Evolutionary conservation across 2,888 invertebrate species (phyloP), one percentile per base, ranked within the genome.

Genomic region (Microctonus aethiopoides): DNA sequence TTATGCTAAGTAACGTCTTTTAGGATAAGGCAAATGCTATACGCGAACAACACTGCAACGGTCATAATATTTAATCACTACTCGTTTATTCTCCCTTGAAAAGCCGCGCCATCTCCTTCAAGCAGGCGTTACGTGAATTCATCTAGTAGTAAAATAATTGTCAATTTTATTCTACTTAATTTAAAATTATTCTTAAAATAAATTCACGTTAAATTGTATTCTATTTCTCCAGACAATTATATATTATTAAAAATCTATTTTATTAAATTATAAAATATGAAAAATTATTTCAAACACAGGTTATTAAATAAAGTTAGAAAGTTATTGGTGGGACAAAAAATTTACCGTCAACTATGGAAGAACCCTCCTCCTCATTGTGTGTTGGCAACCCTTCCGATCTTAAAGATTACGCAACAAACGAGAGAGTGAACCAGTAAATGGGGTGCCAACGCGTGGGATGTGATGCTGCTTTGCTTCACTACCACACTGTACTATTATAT

Each of bases 51-150:
- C 77, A 79, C 82, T 80, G 78, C 81, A 81, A 81, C 80, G 84
- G 84, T 86, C 86, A 86, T 85, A 86, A 86, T 86, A 86, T 86
- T 85, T 85, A 85, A 86, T 86, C 85, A 83, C 84, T 79, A 82
- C 80, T 81, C 84, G 82, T 84, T 84, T 79, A 81, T 81, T 82
- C 78, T 78, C 77, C 76, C 79, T 69, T 67, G 72, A 79, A 79
- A 72, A 76, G 70, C 64, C 73, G 70, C 77, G 71, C 68, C 71
- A 51, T 59, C 74, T 72, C 46, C 46, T 46, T 16, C 46, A 46
- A 46, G 46, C 46, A 79, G 79, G 78, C 76, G 75, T 73, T 72
- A 61, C 67, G 68, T 70, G 41, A 68, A 68, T 68, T 26, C 67
- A 59, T 65, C 11, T 60, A 70, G 36, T 74, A 57, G 81, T 24